phyloP scores from a whole-genome alignment of 2,113 vertebrate species.

The Oxyura jamaicensis region DNA sequence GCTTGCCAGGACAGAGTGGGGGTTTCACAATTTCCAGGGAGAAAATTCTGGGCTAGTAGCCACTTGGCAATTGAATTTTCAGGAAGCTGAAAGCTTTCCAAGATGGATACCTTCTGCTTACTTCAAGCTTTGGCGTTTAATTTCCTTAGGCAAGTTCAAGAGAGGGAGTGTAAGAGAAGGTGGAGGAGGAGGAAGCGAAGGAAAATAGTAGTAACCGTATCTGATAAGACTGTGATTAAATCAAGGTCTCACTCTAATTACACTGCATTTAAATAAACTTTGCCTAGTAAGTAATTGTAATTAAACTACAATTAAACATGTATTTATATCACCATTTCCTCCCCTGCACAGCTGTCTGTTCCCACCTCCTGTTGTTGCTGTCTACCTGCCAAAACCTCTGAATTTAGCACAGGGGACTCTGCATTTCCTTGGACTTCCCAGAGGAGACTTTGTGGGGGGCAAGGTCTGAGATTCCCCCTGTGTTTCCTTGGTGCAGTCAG shows the following conservation, averaged over 20 bases:
- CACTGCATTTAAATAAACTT: conserved; percentile 81
- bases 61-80: conserved; percentile 18
- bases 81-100: conserved; percentile 19
- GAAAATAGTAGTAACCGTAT: conserved; percentile 61
- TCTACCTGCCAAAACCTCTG: conserved; percentile 59
- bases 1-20: conserved; percentile 9
- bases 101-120: neutral
- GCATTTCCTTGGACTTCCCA: conserved; percentile 14
- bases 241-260: conserved; percentile 82
- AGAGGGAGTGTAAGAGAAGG: neutral
- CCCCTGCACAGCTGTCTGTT: conserved; percentile 73
- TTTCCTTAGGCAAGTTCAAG: neutral
- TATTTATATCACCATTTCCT: conserved; percentile 81
- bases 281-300: conserved; percentile 83
- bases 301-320: conserved; percentile 83
- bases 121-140: neutral
- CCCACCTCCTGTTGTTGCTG: conserved; percentile 64
- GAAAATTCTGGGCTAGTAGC: conserved; percentile 27
- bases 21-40: conserved; percentile 21
- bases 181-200: neutral
- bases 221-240: conserved; percentile 81
- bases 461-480: neutral
- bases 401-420: conserved; percentile 13
- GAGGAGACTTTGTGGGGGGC: neutral
- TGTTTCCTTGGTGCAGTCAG: neutral